Base-by-base conservation (phyloP, 2,797 vertebrate genomes). In the Melanotaenia parkinsoni region DNA sequence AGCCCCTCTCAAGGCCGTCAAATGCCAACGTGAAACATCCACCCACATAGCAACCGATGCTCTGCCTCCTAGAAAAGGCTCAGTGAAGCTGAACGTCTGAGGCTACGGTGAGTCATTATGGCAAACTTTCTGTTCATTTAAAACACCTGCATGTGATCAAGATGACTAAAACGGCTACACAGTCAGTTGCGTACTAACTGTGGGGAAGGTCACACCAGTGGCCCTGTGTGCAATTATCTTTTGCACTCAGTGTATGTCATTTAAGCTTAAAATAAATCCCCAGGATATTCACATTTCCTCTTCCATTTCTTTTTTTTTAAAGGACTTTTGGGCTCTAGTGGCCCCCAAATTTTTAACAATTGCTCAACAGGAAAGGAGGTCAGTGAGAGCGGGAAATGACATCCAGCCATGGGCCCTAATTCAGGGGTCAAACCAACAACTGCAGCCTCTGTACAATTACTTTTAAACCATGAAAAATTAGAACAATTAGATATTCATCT, bases 11-110 rank as follows among this genome's bases (percentile, higher is more conserved):
- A 70, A 74, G 80, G 79, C 64, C 7, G 5, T n/a, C 33, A 56
- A 84, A 70, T 50, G 38, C 3, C 65, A 67, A 58, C 1, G 28
- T 82, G 71, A 79, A 76, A 70, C 28, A 32, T 78, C 77, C 76
- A 4, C 79, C 81, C 79, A 86, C 87, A n/a, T 61, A 64, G 74
- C 71, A 81, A 76, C 65, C 24, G 2, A 43, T 4, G 35, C 67
- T 72, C 14, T 26, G 40, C 37, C 57, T 35, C 24, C 28, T 70
- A 38, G 30, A 45, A 32, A 22, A 67, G 28, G 40, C 50, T 63
- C 58, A 22, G 33, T 40, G 40, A 43, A 30, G 64, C 64, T 40
- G 63, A 51, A 28, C 64, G 58, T 79, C 54, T 70, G 3, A 32
- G 56, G 54, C 67, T 22, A 67, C 40, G 16, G 22, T 80, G 79